Base-by-base conservation (phyloP, 2,113 vertebrate species). In the Gracilinanus agilis region DNA sequence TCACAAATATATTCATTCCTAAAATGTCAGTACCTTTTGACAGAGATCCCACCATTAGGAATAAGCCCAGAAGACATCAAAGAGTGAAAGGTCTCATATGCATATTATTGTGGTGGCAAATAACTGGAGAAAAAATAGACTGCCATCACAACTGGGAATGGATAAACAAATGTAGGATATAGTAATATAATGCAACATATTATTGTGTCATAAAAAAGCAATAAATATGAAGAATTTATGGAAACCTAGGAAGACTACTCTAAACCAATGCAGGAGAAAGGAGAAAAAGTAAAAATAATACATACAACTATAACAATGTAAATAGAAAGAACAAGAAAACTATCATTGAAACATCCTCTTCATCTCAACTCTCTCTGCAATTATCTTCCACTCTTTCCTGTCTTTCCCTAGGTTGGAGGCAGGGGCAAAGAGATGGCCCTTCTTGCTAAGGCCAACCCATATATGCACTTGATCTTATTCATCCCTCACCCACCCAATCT, bases 1-100 rank as follows among this genome's bases (percentile, higher is more conserved):
- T 92, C n/a, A 93, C 16, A 94, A 94, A 90, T 24, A 56, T 61
- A 90, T 94, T 12, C 67, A 34, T 83, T 49, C 92, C 55, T n/a
- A 94, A 94, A 96, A 95, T 75, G 58, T 89, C 16, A 40, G 67
- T 23, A 40, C 19, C 12, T 16, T 67, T n/a, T 75, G 34, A 75
- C 29, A 34, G 13, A 75, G 34, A 75, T 19, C 34, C 67, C n/a
- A 83, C 19, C 16, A 83, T 83, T 83, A 23, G n/a, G 67, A 40
- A 9, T 40, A 83, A 23, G 40, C 19, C 7, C n/a, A 83, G 21
- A 83, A 83, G 67, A 40, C 19, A 40, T 83, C n/a, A 83, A n/a
- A 75, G 16, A 83, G 19, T 83, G 19, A 83, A 83, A 83, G 7
- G 67, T 83, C n/a, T 19, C 67, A 83, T 23, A 40, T 40, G 23